Evolutionary conservation across 2,888 invertebrate species (phyloP).

Genomic region (Drosophila flavopinicola): DNA sequence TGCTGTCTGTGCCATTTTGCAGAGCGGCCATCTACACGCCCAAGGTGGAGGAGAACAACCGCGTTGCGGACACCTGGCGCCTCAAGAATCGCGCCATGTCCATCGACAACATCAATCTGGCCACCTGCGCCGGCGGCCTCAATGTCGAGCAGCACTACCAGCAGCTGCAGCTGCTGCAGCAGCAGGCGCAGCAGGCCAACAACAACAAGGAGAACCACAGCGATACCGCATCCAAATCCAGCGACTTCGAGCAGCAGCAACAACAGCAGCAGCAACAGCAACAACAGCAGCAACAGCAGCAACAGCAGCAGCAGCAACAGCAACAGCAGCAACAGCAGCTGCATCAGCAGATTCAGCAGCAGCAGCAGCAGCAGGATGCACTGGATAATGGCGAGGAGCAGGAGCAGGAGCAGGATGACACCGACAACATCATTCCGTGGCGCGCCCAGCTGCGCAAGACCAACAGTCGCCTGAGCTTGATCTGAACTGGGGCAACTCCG

Average conservation of each 20-base stretch:
- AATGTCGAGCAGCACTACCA: slow-evolving; percentile 79
- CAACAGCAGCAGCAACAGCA: slow-evolving; percentile 20
- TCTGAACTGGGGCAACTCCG: slow-evolving; percentile 84
- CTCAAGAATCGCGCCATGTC: slow-evolving; percentile 86
- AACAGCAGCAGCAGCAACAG: slow-evolving; percentile 25
- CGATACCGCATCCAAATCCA: slow-evolving; percentile 23
- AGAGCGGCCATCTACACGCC: slow-evolving; percentile 90
- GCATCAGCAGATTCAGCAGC: slow-evolving; percentile 28
- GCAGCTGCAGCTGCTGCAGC: slow-evolving; percentile 81
- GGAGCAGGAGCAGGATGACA: slow-evolving; percentile 86
- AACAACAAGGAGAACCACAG: slow-evolving; percentile 72
- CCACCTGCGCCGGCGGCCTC: slow-evolving; percentile 75
- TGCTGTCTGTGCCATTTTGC: slow-evolving; percentile 53
- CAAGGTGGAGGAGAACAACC: slow-evolving; percentile 87
- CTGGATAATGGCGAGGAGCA: slow-evolving; percentile 83
- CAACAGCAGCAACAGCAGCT: slow-evolving; percentile 22
- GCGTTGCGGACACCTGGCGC: slow-evolving; percentile 85
- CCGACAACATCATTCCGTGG: slow-evolving; percentile 93
- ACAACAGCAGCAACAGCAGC: slow-evolving; percentile 28
- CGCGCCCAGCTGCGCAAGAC: slow-evolving; percentile 94
- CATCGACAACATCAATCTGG: slow-evolving; percentile 87
- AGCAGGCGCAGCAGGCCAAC: slow-evolving; percentile 67
- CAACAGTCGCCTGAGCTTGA: slow-evolving; percentile 93
- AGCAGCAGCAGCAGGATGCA: slow-evolving; percentile 29
- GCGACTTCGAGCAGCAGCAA: slow-evolving; percentile 18